Conservation (phyloP, 2,797 vertebrate genomes). For the Crotalus adamanteus region DNA sequence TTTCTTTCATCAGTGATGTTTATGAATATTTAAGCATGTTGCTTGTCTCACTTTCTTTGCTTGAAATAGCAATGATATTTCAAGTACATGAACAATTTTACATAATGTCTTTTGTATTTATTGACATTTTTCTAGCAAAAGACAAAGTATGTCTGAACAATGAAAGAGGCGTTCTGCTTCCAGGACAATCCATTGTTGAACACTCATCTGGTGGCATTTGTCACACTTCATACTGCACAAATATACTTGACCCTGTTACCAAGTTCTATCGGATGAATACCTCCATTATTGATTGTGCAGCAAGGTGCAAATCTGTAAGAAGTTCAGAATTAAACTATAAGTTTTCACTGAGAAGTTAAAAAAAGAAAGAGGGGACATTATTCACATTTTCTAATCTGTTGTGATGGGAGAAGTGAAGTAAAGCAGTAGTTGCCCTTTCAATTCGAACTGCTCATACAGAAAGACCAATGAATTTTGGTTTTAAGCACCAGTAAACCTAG, state of each 20-base stretch:
- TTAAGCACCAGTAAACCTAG: not conserved
- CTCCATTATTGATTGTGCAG: conserved; percentile 82
- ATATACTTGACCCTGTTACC: conserved; percentile 77
- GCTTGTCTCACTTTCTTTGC: not conserved
- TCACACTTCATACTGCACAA: conserved; percentile 81
- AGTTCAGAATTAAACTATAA: conserved; percentile 1
- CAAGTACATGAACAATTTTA: not conserved
- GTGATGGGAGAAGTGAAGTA: not conserved
- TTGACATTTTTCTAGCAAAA: conserved; percentile 74
- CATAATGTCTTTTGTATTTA: conserved; percentile 11
- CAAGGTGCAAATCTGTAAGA: conserved; percentile 85
- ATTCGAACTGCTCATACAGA: not conserved
- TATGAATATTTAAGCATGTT: not conserved
- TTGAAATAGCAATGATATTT: not conserved
- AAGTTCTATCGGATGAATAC: conserved; percentile 83
- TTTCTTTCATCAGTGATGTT: not conserved
- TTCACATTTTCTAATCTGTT: not conserved
- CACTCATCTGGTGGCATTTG: conserved; percentile 81
- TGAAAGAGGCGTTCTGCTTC: conserved; percentile 83
- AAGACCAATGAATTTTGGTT: not conserved
- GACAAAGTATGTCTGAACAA: conserved; percentile 88
- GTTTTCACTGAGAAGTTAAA: not conserved
- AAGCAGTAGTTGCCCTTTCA: not conserved
- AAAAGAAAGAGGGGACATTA: not conserved
- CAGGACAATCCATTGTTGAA: conserved; percentile 89